Evolutionary conservation across 2,113 vertebrate genomes (phyloP), one percentile per base, ranked within the genome.

Genomic region (Paraplagusia blochii): DNA sequence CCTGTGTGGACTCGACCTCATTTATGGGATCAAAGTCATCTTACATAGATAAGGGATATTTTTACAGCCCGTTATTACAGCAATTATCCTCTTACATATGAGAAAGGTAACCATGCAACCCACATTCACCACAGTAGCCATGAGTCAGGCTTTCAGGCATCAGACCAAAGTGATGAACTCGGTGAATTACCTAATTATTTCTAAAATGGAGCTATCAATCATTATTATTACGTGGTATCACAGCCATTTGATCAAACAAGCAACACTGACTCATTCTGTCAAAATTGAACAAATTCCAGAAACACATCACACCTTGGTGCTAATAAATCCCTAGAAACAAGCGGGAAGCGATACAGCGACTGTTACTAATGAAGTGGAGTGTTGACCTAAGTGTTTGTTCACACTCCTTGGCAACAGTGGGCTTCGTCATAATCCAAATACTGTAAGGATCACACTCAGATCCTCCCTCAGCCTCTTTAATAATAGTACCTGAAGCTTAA

Each of bases 141-240:
- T 29, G 22, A 70, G 16, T 73, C 63, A 67, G 43, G 63, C 50
- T 16, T 40, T 40, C 11, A 13, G 38, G 2, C n/a, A 46, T 56
- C 58, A 43, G 56, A 19, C 22, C 74, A 13, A 74, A 80, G 39
- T 66, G 67, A 65, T 38, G 62, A 54, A 80, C 22, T 49, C 38
- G 13, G 17, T 62, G 52, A 74, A 65, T 84, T 67, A 85, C 38
- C 49, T 53, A 81, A 80, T 81, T 76, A 72, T 3, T 29, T 29
- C 10, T 72, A 40, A 69, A 64, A 36, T 66, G 62, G 67, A 77
- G 65, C 83, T 80, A 74, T 57, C 66, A 75, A 53, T 80, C 55
- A 67, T 81, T 29, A 29, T 29, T 29, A 29, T n/a, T 59, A 50
- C 38, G 67, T 53, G 15, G 42, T 72, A 77, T 80, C 61, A 79